phyloP scores from a whole-genome alignment of 2,113 vertebrate genomes.

The Pseudorhombus dupliciocellatus region DNA sequence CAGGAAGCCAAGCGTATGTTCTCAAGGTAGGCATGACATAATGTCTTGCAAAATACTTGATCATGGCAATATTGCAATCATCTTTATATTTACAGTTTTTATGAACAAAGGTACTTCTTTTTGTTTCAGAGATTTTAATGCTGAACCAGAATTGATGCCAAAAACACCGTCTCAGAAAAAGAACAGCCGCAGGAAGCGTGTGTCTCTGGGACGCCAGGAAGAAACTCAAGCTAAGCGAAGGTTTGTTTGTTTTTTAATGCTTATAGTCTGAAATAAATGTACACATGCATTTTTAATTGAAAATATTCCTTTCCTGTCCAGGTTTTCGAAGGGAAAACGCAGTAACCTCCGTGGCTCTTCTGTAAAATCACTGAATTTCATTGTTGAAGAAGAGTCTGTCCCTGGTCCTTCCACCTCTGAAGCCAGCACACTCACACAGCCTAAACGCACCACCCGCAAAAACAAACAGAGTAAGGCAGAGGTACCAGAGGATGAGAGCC shows the following conservation, averaged over 20 bases:
- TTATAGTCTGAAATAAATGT: not conserved
- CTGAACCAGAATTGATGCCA: conserved; percentile 92
- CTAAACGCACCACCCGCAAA: conserved; percentile 73
- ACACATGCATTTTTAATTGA: not conserved
- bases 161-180: conserved; percentile 96
- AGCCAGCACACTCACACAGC: conserved; percentile 15
- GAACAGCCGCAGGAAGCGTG: conserved; percentile 84
- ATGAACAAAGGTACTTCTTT: not conserved
- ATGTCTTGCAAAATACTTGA: not conserved
- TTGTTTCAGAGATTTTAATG: conserved; percentile 82
- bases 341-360: conserved; percentile 80
- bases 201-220: conserved; percentile 76
- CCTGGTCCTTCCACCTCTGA: conserved; percentile 35
- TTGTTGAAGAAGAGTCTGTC: conserved; percentile 61
- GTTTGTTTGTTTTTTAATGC: conserved; percentile 64
- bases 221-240: conserved; percentile 82
- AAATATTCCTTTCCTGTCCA: conserved; percentile 23
- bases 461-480: conserved; percentile 64
- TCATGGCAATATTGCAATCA: not conserved
- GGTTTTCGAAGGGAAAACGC: conserved; percentile 80
- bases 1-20: conserved; percentile 91
- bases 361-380: conserved; percentile 67
- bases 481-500: conserved; percentile 35
- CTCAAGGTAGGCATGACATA: conserved; percentile 77
- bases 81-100: not conserved